Conservation (phyloP, 1,140 invertebrate genomes). For the Eupeodes corollae region DNA sequence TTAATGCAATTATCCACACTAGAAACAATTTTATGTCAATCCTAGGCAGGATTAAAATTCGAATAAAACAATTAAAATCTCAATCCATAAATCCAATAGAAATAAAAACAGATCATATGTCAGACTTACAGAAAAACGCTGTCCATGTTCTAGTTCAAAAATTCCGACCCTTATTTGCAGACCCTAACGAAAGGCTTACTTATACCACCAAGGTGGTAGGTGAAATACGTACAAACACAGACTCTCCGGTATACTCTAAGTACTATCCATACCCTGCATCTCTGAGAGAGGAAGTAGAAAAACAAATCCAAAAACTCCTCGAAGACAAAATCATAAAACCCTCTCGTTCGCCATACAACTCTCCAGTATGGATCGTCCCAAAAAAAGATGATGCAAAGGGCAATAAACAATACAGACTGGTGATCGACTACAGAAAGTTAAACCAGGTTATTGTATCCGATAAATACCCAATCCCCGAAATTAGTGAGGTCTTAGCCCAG, state of each 20-base stretch:
- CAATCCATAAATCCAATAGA: conserved; percentile 10
- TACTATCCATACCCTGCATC: conserved; percentile 11
- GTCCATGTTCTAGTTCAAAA: neutral
- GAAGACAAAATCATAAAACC: conserved; percentile 12
- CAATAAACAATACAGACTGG: conserved; percentile 11
- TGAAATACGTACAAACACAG: conserved; percentile 10
- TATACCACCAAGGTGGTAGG: conserved; percentile 11
- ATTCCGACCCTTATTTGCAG: conserved; percentile 5
- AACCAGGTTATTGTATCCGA: conserved; percentile 6
- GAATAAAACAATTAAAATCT: conserved; percentile 5
- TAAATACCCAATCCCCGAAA: conserved; percentile 8
- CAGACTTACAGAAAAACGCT: conserved; percentile 1
- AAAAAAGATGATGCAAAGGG: neutral
- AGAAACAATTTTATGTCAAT: conserved; percentile 7
- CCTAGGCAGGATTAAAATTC: neutral
- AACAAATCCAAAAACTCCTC: conserved; percentile 10
- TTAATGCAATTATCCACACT: conserved; percentile 7
- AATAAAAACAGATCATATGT: conserved; percentile 2
- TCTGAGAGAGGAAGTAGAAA: conserved; percentile 9
- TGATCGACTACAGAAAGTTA: conserved; percentile 7
- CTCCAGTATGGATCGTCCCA: neutral
- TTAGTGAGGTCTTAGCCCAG: conserved; percentile 3
- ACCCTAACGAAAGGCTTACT: conserved; percentile 10
- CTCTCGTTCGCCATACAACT: conserved; percentile 12
- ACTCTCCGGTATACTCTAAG: conserved; percentile 11